A percentile compares a stretch with the other conserved stretches of the same genome.
Evolutionary conservation across 2,113 vertebrate genomes (phyloP).

Genomic region (Leptobrachium ailaonicum): DNA sequence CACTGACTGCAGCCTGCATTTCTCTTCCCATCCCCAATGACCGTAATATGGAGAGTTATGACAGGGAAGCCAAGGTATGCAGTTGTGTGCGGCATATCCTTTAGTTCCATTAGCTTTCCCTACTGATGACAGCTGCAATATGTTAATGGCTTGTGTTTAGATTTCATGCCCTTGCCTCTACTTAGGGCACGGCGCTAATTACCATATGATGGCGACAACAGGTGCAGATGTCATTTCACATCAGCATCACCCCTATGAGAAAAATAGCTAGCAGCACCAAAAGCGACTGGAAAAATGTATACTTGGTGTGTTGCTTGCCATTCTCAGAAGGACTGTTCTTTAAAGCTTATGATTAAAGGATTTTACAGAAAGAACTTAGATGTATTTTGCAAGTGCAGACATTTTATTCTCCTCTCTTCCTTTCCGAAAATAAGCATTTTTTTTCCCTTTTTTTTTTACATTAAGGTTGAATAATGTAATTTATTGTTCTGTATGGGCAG

Average conservation of each 20-base stretch:
- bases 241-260: constrained; percentile 66
- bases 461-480: constrained; percentile 58
- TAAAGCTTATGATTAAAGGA: constrained; percentile 71
- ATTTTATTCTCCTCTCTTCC: constrained; percentile 65
- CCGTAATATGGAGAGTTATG: constrained; percentile 68
- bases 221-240: constrained; percentile 77
- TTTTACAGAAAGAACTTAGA: constrained; percentile 54
- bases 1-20: constrained; percentile 74
- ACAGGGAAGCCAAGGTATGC: constrained; percentile 72
- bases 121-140: constrained; percentile 80
- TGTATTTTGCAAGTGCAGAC: constrained; percentile 64
- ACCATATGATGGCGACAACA: constrained; percentile 79
- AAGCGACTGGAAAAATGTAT: constrained; percentile 72
- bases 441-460: constrained; percentile 44
- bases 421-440: constrained; percentile 64
- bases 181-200: constrained; percentile 80
- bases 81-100: constrained; percentile 63
- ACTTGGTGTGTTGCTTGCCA: constrained; percentile 71
- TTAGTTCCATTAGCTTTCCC: constrained; percentile 70
- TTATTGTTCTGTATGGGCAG: constrained; percentile 62
- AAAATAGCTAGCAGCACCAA: constrained; percentile 67
- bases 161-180: constrained; percentile 72
- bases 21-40: constrained; percentile 73
- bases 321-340: constrained; percentile 67
- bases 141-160: constrained; percentile 80